Conservation (phyloP, 92 coral and sea anemone species). For the Heliopora coerulea region DNA sequence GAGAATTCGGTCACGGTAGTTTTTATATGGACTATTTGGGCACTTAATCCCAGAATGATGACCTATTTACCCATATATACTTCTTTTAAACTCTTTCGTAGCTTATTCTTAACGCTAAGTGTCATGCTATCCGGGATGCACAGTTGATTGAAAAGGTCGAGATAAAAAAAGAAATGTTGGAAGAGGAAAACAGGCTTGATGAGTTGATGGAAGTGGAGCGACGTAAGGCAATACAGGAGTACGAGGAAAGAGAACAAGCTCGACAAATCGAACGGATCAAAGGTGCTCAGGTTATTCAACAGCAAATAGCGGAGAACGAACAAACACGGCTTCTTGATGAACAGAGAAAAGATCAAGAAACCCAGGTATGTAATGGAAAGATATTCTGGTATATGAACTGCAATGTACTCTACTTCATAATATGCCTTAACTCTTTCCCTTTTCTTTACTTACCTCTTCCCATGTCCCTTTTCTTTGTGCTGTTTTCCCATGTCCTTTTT, state of each 20-base stretch:
- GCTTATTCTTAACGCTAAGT: slow-evolving; percentile 96
- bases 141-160: slow-evolving; percentile 97
- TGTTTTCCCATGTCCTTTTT: no score
- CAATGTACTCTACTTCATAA: no score
- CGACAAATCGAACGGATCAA: slow-evolving; percentile 76
- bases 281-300: slow-evolving; percentile 86
- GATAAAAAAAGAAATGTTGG: slow-evolving; percentile 84
- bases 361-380: slow-evolving; percentile 67
- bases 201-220: slow-evolving; percentile 99
- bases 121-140: slow-evolving; percentile 99
- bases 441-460: no score
- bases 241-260: slow-evolving; percentile 84
- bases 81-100: slow-evolving; percentile 21
- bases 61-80: no score
- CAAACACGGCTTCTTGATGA: slow-evolving; percentile 84
- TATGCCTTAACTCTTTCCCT: no score
- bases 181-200: slow-evolving; percentile 90
- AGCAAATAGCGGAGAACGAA: slow-evolving; percentile 78
- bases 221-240: slow-evolving; percentile 74
- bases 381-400: no score
- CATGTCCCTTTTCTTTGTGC: no score
- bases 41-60: no score
- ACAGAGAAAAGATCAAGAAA: slow-evolving; percentile 94
- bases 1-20: no score
- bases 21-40: no score